Evolutionary conservation across 2,888 invertebrate species (phyloP), one percentile per base, ranked within the genome.

Genomic region (Acanthopleura granulata): DNA sequence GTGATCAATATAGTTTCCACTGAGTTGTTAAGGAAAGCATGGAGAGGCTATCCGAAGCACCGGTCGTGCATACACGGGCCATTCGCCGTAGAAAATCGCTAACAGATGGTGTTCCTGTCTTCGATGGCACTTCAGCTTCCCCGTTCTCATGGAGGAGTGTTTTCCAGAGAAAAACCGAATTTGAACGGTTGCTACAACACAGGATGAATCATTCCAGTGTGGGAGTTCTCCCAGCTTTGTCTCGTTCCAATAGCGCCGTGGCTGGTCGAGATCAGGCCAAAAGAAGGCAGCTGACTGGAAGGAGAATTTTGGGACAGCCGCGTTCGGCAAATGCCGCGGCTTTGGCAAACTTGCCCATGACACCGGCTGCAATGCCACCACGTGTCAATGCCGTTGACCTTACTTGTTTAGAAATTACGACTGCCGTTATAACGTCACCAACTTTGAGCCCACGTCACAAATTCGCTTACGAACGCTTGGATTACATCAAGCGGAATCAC

Each of bases 11-110:
- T 40, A 40, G 40, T 40, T 40, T 40, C 40, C 9, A 40, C 9
- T 40, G 40, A 9, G 40, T 40, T 40, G 40, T 40, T 40, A 40
- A 40, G 40, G 40, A 40, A 40, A 9, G 9, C 40, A 66, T 66
- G 66, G 66, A 66, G 25, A 22, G 66, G 66, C 66, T 66, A 6
- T 66, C 66, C 29, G 66, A 66, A 27, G 29, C 25, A 27, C 66
- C 66, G 29, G 66, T 25, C 25, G 16, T 25, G 4, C 1, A 16
- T 18, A 25, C 66, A 3, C 66, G 66, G 22, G 14, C 66, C 29
- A 27, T 66, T 22, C 22, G 66, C 22, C 22, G 66, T 18, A 25
- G 29, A 66, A 66, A 27, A 66, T 15, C 18, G 25, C 29, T 66
- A 66, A 66, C 66, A 27, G 66, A 66, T 66, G 66, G 9, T 16